Conservation (phyloP, 2,888 invertebrate species). For the Athalia rosae region DNA sequence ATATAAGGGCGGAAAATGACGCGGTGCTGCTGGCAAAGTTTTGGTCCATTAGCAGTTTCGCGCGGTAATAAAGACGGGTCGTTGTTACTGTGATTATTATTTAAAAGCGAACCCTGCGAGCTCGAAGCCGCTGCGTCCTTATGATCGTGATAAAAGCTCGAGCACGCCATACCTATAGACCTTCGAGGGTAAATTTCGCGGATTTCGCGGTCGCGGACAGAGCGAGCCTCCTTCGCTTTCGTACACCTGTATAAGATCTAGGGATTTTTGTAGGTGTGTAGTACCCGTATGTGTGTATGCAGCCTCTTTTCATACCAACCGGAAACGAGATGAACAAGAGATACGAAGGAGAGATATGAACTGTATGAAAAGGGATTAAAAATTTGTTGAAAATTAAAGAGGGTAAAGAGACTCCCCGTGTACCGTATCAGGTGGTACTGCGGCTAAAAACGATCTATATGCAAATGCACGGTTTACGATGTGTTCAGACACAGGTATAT, state of each 20-base stretch:
- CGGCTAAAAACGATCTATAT: conserved; percentile 30
- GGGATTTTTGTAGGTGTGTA: neutral
- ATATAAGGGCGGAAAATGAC: neutral
- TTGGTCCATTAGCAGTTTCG: conserved; percentile 17
- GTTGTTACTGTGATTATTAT: conserved; percentile 20
- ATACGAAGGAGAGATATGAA: neutral
- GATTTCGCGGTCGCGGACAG: neutral
- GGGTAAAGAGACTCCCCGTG: conserved; percentile 11
- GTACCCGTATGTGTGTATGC: too few species aligned
- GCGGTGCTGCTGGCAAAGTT: neutral
- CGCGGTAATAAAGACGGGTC: conserved; percentile 10
- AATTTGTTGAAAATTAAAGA: conserved; percentile 35
- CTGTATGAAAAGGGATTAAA: conserved; percentile 25
- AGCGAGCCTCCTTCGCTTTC: neutral
- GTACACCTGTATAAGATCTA: neutral
- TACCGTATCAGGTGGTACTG: neutral
- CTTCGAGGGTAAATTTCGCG: neutral
- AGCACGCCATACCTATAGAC: too few species aligned
- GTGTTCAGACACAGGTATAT: neutral
- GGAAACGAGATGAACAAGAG: conserved; percentile 10
- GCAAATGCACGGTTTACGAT: conserved; percentile 11
- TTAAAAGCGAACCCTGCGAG: too few species aligned
- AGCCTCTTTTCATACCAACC: too few species aligned
- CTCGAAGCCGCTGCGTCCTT: neutral
- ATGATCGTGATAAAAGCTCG: conserved; percentile 3